These are phyloP conservation scores for Pissodes strobi DNA, from an alignment of 1,140 invertebrate species.

Conservation along the genomic window DNA sequence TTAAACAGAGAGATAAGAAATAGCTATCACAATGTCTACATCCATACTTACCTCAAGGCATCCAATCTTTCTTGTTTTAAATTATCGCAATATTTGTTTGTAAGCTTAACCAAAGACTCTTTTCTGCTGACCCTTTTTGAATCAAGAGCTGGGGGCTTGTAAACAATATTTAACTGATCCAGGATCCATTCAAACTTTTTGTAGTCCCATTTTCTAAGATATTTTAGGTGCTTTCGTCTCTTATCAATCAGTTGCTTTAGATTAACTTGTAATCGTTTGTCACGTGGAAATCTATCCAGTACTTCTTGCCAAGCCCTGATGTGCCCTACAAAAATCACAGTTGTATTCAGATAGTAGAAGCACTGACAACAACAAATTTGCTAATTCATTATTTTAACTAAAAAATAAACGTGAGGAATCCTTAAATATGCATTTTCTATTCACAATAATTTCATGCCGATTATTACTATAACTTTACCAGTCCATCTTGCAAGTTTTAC, in stretches of 20 bases:
- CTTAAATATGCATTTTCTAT: constrained; percentile 62
- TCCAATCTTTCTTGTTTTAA: constrained; percentile 66
- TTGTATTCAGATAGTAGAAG: too few relatives aligned
- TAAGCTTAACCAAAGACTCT: constrained; percentile 67
- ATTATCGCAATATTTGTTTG: constrained; percentile 68
- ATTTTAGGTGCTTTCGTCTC: constrained; percentile 72
- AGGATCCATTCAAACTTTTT: constrained; percentile 86
- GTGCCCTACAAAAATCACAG: too few relatives aligned
- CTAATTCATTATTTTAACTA: too few relatives aligned
- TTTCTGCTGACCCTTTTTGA: constrained; percentile 67
- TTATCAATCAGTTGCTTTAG: constrained; percentile 76
- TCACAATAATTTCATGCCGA: neutral
- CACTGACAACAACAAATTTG: too few relatives aligned
- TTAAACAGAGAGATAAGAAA: neutral
- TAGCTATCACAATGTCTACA: neutral
- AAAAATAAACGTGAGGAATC: constrained; percentile 21
- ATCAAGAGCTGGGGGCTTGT: constrained; percentile 68
- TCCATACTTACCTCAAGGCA: constrained; percentile 61
- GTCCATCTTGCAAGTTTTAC: constrained; percentile 59
- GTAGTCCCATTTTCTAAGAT: constrained; percentile 75
- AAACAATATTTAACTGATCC: constrained; percentile 77
- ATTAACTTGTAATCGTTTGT: constrained; percentile 59
- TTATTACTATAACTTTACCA: constrained; percentile 23
- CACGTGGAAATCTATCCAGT: constrained; percentile 58
- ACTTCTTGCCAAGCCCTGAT: constrained; percentile 63